Conservation (phyloP, 2,113 vertebrate species). For the Manacus vitellinus region DNA sequence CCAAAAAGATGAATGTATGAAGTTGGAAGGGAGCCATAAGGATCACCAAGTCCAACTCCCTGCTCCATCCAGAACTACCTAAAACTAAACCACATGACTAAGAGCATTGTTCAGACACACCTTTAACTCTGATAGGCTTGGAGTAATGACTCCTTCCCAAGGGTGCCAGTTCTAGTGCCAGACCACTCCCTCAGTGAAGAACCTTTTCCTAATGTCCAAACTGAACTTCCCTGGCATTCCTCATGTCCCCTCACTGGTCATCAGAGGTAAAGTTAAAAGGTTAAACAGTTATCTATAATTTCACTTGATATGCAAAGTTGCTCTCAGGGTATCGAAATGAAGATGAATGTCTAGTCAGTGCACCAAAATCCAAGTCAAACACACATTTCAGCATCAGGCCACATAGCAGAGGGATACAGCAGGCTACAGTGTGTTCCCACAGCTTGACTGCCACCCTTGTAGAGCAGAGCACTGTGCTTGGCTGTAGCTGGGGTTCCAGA, state of each 20-base stretch:
- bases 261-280: not conserved
- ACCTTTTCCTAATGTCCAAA: not conserved
- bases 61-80: not conserved
- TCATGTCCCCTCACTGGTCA: rapidly evolving
- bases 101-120: not conserved
- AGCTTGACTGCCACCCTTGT: not conserved
- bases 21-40: not conserved
- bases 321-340: not conserved
- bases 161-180: not conserved
- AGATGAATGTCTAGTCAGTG: not conserved
- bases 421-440: not conserved
- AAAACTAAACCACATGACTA: not conserved
- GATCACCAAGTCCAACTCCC: not conserved
- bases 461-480: not conserved
- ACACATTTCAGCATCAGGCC: not conserved
- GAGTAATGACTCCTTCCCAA: not conserved
- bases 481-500: not conserved
- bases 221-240: not conserved
- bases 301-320: not conserved
- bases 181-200: not conserved
- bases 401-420: rapidly evolving
- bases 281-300: not conserved
- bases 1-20: not conserved
- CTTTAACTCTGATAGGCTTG: not conserved
- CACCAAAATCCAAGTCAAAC: not conserved